Conservation (phyloP, 2,888 invertebrate genomes). For the Biston betularia region DNA sequence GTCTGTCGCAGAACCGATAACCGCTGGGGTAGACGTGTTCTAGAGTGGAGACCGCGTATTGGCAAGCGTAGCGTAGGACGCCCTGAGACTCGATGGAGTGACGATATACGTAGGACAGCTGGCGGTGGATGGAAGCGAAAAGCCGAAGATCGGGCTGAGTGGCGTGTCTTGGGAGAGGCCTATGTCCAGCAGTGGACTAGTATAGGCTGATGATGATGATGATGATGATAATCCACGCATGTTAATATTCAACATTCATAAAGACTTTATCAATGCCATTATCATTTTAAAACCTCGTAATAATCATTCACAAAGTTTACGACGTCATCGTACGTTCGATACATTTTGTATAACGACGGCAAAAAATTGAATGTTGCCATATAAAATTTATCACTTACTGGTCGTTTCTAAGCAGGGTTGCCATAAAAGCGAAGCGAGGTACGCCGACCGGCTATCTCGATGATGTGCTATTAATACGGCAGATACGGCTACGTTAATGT, state of each 20-base stretch:
- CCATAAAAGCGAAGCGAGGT: constrained; percentile 54
- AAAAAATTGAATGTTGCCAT: constrained; percentile 56
- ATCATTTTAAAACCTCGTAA: constrained; percentile 31
- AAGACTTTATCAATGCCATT: constrained; percentile 33
- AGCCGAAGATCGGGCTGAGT: no score
- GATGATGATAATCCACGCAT: constrained; percentile 14
- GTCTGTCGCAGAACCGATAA: no score
- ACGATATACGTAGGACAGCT: no score
- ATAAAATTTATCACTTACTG: constrained; percentile 54
- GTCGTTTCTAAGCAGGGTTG: constrained; percentile 48
- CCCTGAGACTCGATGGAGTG: no score
- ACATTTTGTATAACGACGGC: constrained; percentile 40
- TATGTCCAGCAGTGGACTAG: no score
- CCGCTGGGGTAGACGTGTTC: no score
- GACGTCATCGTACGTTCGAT: constrained; percentile 27
- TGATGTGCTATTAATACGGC: constrained; percentile 80
- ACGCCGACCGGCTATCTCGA: constrained; percentile 67
- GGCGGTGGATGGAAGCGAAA: no score
- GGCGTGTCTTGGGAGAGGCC: no score
- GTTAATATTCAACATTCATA: constrained; percentile 27
- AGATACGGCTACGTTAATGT: constrained; percentile 74
- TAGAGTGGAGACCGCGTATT: no score
- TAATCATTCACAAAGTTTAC: constrained; percentile 36
- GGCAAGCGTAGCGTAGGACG: no score
- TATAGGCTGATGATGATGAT: constrained; percentile 10